Base-by-base conservation (phyloP, 1,140 invertebrate genomes). In the Arion vulgaris region DNA sequence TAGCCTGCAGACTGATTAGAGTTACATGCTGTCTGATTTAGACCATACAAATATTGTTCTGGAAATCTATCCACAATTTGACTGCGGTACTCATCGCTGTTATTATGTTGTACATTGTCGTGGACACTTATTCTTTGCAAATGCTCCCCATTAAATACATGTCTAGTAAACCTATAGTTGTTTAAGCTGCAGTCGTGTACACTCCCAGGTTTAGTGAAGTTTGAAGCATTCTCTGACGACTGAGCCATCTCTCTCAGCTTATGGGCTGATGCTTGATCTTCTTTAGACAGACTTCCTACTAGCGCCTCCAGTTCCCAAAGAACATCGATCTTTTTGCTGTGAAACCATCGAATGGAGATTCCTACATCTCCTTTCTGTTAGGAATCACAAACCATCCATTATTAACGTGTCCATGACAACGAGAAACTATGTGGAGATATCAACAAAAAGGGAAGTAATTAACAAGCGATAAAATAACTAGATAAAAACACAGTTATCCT, bases 251-350 rank as follows among this genome's bases (percentile, higher is more conserved):
- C 23, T 72, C 28, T 45, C 45, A 53, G 45, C 32, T 23, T 49
- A 1, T 28, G 28, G 2, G 39, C 28, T 2, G 45, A 51, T 1
- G 0, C 41, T 11, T n/a, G 28, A 34, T 75, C 19, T 32, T 75
- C 39, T 32, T 75, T 17, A 17, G 73, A 75, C 39, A 75, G 32
- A 19, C 28, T 45, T 28, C 53, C 28, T 26, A 75, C 32, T n/a
- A 78, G 26, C n/a, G 26, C 38, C 57, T 78, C 76, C 57, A 78
- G 53, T 66, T 78, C 76, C 76, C 76, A 78, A 38, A 78, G 57
- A 1, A 78, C 34, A 39, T 78, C 57, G 5, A 39, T 39, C 32
- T 36, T 45, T 26, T 41, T 38, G 28, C 57, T 66, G 32, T 26
- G 36, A n/a, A n/a, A 62, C 53, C 62, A 78, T 78, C 57, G 15